phyloP scores from a whole-genome alignment of 1,140 invertebrate species.

The Bombus impatiens region DNA sequence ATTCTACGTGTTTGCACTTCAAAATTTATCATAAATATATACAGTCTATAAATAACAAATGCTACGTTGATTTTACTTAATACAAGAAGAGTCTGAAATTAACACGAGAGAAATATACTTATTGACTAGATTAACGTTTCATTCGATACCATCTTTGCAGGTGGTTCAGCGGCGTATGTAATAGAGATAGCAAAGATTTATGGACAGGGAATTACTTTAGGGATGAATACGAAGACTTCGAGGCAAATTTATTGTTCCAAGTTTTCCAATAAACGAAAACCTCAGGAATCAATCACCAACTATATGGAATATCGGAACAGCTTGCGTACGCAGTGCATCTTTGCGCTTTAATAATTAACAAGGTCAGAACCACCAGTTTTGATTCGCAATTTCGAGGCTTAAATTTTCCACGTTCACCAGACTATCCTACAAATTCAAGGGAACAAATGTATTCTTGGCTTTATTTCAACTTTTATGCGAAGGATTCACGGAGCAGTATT shows the following conservation, averaged over 20 bases:
- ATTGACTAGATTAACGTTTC: conserved; percentile 20
- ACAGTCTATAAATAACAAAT: too few species aligned
- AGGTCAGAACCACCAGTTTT: too few species aligned
- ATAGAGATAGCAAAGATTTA: conserved; percentile 25
- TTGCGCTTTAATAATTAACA: neutral
- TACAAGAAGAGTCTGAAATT: neutral
- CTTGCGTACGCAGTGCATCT: neutral
- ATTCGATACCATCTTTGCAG: neutral
- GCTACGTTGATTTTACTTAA: too few species aligned
- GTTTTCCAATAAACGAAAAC: conserved; percentile 25
- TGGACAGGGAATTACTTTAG: conserved; percentile 30
- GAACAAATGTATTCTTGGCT: neutral
- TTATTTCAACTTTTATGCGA: conserved; percentile 4
- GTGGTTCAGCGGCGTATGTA: neutral
- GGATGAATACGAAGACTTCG: conserved; percentile 1
- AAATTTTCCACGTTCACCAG: neutral
- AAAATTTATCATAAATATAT: too few species aligned
- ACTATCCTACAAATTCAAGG: too few species aligned
- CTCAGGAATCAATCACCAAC: neutral
- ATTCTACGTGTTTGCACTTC: too few species aligned
- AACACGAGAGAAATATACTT: neutral
- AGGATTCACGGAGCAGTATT: neutral
- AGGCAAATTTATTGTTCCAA: conserved; percentile 28
- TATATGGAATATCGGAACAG: neutral
- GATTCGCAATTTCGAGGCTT: neutral